Evolutionary conservation across 2,888 invertebrate species (phyloP).

Genomic region (Entomobrya multifasciata): DNA sequence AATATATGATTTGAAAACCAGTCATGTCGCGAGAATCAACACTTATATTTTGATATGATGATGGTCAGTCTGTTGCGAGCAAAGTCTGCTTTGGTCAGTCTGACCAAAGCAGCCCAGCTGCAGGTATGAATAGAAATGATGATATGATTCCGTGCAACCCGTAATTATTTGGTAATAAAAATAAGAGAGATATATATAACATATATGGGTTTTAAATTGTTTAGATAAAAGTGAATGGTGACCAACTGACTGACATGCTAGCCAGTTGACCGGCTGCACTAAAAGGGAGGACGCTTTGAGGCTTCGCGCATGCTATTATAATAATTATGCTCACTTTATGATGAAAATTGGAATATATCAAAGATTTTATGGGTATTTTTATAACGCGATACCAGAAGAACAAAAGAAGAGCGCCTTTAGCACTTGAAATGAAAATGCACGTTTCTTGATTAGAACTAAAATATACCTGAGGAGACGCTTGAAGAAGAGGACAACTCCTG

Average conservation of each 20-base stretch:
- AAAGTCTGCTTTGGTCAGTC: no score
- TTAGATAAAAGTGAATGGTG: not conserved
- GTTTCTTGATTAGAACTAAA: not conserved
- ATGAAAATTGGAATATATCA: not conserved
- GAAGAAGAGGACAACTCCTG: slow-evolving; percentile 90
- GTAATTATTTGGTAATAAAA: not conserved
- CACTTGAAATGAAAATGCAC: not conserved
- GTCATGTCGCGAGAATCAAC: no score
- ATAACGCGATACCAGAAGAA: not conserved
- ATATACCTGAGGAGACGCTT: slow-evolving; percentile 82
- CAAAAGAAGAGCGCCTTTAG: not conserved
- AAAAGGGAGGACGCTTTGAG: not conserved
- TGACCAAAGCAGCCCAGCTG: not conserved
- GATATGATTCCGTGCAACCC: no score
- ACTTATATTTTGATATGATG: no score
- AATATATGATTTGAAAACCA: not conserved
- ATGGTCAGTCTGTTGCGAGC: no score
- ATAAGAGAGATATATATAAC: not conserved
- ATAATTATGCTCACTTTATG: no score
- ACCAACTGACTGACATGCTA: slow-evolving; percentile 44
- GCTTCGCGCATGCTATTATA: not conserved
- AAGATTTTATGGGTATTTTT: not conserved
- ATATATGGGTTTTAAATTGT: no score
- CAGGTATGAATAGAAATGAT: slow-evolving; percentile 15
- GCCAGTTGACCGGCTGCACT: not conserved